phyloP scores from a whole-genome alignment of 2,113 vertebrate species.

The Ochotona curzoniae region DNA sequence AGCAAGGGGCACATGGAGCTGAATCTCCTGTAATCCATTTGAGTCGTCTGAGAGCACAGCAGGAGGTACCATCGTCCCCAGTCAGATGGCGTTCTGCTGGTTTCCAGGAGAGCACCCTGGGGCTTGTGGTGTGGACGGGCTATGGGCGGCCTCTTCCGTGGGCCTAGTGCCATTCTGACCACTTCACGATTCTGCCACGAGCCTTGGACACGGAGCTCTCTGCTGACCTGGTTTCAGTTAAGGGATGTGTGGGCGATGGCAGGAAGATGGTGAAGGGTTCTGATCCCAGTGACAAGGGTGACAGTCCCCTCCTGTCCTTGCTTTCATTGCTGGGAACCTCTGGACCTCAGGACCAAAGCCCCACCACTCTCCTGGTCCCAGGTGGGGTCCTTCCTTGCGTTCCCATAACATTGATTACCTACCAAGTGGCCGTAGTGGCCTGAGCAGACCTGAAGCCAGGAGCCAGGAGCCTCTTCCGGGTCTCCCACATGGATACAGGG shows the following conservation, averaged over 20 bases:
- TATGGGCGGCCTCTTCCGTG: background rate
- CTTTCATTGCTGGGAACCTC: background rate
- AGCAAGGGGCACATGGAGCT: background rate
- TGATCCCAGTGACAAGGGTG: background rate
- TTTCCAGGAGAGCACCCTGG: background rate
- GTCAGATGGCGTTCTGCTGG: background rate
- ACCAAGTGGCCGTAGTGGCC: too few species aligned
- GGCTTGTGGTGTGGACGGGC: background rate
- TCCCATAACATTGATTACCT: background rate
- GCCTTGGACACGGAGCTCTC: background rate
- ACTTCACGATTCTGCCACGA: background rate
- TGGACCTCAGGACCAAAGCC: background rate
- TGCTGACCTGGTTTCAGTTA: background rate
- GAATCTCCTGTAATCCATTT: background rate
- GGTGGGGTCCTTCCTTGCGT: background rate
- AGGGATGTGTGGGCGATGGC: background rate
- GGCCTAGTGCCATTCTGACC: too few species aligned
- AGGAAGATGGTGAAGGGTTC: background rate
- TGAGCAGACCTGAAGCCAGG: too few species aligned
- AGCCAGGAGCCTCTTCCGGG: too few species aligned
- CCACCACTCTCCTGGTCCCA: background rate
- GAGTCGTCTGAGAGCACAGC: background rate
- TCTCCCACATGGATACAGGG: too few species aligned
- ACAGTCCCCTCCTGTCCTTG: background rate
- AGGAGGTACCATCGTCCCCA: background rate